Evolutionary conservation across 1,140 invertebrate species (phyloP), one percentile per base, ranked within the genome.

Genomic region (Thaumetopoea pityocampa): DNA sequence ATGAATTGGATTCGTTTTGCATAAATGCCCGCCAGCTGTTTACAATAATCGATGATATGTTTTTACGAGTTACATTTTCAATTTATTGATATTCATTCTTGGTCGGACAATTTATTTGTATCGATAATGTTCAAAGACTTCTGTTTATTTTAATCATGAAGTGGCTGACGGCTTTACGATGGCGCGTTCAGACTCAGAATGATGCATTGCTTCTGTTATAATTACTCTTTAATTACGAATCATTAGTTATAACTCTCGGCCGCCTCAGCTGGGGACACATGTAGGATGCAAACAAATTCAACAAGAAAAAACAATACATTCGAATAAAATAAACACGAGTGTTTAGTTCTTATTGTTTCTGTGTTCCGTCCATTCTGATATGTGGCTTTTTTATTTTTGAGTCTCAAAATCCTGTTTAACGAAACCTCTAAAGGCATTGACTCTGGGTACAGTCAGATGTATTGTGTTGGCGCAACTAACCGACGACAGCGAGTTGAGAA

Each of bases 21-120:
- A 77, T 74, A 77, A 73, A 74, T 73, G 72, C 74, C 80, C 77
- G 65, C 73, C 66, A 78, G 80, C 80, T 77, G 71, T 78, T 81
- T 80, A 84, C 73, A 79, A 67, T 76, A 72, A 81, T 81, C 73
- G 67, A 74, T 70, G 71, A 79, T 79, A 80, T 76, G 68, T 76
- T 81, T 82, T 78, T 79, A 68, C 58, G 58, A 65, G 65, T 68
- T 60, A 84, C 71, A 69, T 70, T 73, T 79, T 78, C 77, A 84
- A 84, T 84, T 84, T 84, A 84, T 84, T 67, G 67, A 68, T 76
- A 72, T 71, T 73, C 60, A 69, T 74, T 80, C 66, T 59, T 57
- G 53, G 58, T 43, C 65, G 60, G 54, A 70, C 65, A 70, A 80
- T 84, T 81, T 80, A 81, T 81, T 74, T 68, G 64, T 71, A 74